Evolutionary conservation across 92 coral and sea anemone species (phyloP).

Genomic region (Diadumene lineata): DNA sequence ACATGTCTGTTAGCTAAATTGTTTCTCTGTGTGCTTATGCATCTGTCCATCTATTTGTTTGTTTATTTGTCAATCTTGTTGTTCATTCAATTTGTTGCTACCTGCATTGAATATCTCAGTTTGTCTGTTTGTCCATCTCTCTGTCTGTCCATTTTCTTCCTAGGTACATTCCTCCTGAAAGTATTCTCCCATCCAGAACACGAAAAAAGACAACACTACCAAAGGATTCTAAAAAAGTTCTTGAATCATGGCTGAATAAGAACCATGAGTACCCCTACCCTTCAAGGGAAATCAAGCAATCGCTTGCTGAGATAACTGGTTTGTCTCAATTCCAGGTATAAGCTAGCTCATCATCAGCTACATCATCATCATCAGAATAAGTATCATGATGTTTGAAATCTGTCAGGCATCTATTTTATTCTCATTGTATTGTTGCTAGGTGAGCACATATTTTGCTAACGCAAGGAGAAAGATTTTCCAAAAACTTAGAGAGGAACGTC

Average conservation of each 20-base stretch:
- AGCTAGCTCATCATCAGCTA: neutral
- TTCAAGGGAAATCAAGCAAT: slow-evolving; percentile 13
- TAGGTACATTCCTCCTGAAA: slow-evolving; percentile 41
- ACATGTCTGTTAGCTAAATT: no score
- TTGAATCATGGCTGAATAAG: slow-evolving; percentile 41
- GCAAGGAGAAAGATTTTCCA: slow-evolving; percentile 43
- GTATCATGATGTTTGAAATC: neutral
- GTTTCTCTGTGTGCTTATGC: no score
- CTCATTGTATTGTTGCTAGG: slow-evolving; percentile 33
- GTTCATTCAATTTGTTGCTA: no score
- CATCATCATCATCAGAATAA: neutral
- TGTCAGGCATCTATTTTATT: no score
- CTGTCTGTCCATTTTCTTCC: no score
- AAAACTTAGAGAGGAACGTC: neutral
- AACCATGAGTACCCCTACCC: slow-evolving; percentile 57
- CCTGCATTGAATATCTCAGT: no score
- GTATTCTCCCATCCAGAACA: slow-evolving; percentile 40
- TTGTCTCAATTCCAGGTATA: slow-evolving; percentile 43
- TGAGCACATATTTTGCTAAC: slow-evolving; percentile 68
- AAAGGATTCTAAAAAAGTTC: slow-evolving; percentile 22
- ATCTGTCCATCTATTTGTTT: no score
- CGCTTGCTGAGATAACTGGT: slow-evolving; percentile 35
- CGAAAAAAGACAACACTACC: slow-evolving; percentile 44
- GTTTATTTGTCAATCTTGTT: no score
- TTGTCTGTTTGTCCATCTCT: no score